Percentiles rank a stretch among this genome's conserved stretches.
These are phyloP conservation scores for Acheta domesticus DNA, from an alignment of 2,888 invertebrate species.

Conservation along the genomic window DNA sequence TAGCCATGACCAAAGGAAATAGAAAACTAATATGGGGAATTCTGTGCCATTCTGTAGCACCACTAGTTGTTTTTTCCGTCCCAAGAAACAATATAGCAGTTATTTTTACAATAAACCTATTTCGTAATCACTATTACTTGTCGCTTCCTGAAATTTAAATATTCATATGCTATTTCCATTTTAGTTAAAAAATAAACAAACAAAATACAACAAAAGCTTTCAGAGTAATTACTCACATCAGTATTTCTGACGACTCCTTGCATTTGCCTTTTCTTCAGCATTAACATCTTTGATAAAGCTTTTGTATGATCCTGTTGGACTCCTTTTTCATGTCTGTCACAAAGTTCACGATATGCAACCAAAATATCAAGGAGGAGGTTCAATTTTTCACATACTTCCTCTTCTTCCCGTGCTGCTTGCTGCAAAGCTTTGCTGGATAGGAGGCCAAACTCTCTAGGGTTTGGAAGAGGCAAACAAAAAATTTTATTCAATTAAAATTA, in stretches of 20 bases:
- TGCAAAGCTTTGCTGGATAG: slow-evolving; percentile 53
- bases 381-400: slow-evolving; percentile 55
- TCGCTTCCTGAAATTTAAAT: no score
- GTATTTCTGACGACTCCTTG: slow-evolving; percentile 61
- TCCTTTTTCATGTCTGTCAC: slow-evolving; percentile 60
- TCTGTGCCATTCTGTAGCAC: no score
- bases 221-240: slow-evolving; percentile 50
- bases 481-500: no score
- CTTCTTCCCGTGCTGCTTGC: slow-evolving; percentile 55
- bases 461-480: slow-evolving; percentile 35
- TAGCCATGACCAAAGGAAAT: no score
- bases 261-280: slow-evolving; percentile 59
- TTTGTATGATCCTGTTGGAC: slow-evolving; percentile 60
- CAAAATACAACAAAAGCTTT: no score
- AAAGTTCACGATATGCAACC: slow-evolving; percentile 56
- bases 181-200: no score
- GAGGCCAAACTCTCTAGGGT: slow-evolving; percentile 50
- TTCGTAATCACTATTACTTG: no score
- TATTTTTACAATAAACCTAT: no score
- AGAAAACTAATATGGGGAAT: no score
- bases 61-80: no score
- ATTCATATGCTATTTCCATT: no score
- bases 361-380: slow-evolving; percentile 55
- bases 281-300: slow-evolving; percentile 59
- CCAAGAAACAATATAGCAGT: no score